Base-by-base conservation (phyloP, 2,888 invertebrate genomes). In the Tanytarsus gracilentus region DNA sequence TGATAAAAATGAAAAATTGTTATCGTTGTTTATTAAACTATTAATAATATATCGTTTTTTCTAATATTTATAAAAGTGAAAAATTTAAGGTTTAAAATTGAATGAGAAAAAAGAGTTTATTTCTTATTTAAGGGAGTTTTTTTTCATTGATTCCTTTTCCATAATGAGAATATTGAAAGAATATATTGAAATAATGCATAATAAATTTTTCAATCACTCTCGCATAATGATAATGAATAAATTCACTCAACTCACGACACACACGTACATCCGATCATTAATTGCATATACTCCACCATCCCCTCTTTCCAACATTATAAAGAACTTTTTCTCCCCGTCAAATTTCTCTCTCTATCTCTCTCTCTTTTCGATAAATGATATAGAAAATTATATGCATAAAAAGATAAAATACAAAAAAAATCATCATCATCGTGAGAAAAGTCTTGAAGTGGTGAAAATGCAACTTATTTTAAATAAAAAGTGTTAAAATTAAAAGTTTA, bases 401-500 rank as follows among this genome's bases (percentile, higher is more conserved):
- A 18, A 44, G 18, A 11, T 16, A 40, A 40, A 21, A 18, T 11
- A 23, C 18, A 18, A 44, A 44, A 11, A 11, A 33, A 3, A 23
- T 44, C 3, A 33, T 33, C 23, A 44, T 44, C 44, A 21, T 44
- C 44, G 21, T 25, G 30, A 58, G 27, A 26, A 30, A 58, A 48
- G 44, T 16, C 29, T 51, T n/a, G 25, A 53, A 40, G 6, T n/a
- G 26, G 14, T 18, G 29, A 21, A 21, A 44, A 55, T 23, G 39
- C n/a, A 55, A 55, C 53, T 55, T 55, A 55, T 55, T 55, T 52
- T 36, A 55, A 55, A 55, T 40, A 48, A 48, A 48, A 49, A 27
- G 58, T 58, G 58, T 58, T 58, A 58, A 58, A 48, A 48, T 58
- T 58, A 58, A 58, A 58, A 58, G 58, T 58, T 58, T 58, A 58